Conservation (phyloP, 2,888 invertebrate species). For the Brachylomia viminalis region DNA sequence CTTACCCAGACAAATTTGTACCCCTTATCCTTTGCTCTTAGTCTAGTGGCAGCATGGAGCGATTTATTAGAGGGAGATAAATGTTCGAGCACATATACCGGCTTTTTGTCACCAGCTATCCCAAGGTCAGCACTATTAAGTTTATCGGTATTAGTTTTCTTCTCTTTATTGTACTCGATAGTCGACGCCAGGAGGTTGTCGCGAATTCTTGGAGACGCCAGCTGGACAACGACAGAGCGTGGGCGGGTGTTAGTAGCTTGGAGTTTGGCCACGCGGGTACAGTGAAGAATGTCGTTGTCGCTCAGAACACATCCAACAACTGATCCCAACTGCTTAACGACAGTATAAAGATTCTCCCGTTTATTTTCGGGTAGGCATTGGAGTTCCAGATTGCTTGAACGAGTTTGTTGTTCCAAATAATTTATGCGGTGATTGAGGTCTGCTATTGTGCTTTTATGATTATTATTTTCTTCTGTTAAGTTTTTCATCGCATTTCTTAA, state of each 20-base stretch:
- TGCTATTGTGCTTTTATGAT: background rate
- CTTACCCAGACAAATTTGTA: slow-evolving; percentile 48
- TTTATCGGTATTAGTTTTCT: slow-evolving; percentile 6
- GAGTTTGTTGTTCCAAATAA: slow-evolving; percentile 2
- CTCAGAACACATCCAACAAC: background rate
- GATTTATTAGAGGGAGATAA: slow-evolving; percentile 7
- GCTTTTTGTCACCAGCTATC: slow-evolving; percentile 25
- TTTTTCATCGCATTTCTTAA: background rate
- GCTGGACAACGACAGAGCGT: slow-evolving; percentile 8
- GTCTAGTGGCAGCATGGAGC: no score
- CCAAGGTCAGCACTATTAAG: slow-evolving; percentile 31
- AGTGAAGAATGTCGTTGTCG: background rate
- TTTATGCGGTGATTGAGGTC: background rate
- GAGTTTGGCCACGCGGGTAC: slow-evolving; percentile 8
- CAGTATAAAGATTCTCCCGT: background rate
- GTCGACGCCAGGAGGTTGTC: background rate
- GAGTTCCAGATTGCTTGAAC: background rate
- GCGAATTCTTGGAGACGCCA: slow-evolving; percentile 9
- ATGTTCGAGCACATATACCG: slow-evolving; percentile 30
- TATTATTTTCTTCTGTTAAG: background rate
- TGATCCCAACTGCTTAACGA: slow-evolving; percentile 14
- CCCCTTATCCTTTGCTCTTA: slow-evolving; percentile 29
- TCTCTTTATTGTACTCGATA: slow-evolving; percentile 6
- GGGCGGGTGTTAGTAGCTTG: background rate
- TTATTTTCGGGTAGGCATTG: slow-evolving; percentile 4